Conservation (phyloP, 2,888 invertebrate species). For the Cheilosia variabilis region DNA sequence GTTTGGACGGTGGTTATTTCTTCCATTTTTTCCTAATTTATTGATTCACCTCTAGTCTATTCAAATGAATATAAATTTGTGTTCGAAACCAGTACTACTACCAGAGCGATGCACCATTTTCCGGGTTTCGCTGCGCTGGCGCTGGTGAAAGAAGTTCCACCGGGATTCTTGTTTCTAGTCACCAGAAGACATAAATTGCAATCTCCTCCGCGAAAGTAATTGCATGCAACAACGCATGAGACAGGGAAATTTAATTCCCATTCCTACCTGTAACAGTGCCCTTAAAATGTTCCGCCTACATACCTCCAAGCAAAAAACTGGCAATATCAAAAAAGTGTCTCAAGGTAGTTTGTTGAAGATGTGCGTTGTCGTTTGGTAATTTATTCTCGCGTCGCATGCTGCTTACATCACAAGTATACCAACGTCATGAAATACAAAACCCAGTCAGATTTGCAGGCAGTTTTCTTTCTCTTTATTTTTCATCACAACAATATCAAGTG, state of each 20-base stretch:
- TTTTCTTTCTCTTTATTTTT: not conserved
- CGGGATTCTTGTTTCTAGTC: slow-evolving; percentile 15
- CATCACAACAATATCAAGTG: slow-evolving; percentile 5
- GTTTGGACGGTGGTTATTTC: slow-evolving; percentile 29
- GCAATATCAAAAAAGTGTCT: slow-evolving; percentile 20
- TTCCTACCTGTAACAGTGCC: slow-evolving; percentile 20
- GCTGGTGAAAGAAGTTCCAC: slow-evolving; percentile 32
- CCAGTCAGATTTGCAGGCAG: slow-evolving; percentile 18
- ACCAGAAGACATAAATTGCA: not conserved
- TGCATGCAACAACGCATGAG: not conserved
- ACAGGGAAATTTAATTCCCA: slow-evolving; percentile 11
- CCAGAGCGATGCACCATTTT: slow-evolving; percentile 23
- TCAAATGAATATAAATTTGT: slow-evolving; percentile 34
- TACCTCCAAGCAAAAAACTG: slow-evolving; percentile 2
- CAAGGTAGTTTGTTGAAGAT: slow-evolving; percentile 46
- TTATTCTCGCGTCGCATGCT: slow-evolving; percentile 45
- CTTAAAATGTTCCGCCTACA: slow-evolving; percentile 18
- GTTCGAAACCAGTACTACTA: slow-evolving; percentile 37
- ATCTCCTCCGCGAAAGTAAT: slow-evolving; percentile 17
- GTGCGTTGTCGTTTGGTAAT: slow-evolving; percentile 44
- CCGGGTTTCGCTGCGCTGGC: slow-evolving; percentile 8
- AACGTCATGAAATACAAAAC: slow-evolving; percentile 63
- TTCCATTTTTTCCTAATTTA: slow-evolving; percentile 17
- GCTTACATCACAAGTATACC: slow-evolving; percentile 57
- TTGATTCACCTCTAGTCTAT: slow-evolving; percentile 59